phyloP scores from a whole-genome alignment of 2,888 invertebrate genomes.

The Hofmannophila pseudospretella region DNA sequence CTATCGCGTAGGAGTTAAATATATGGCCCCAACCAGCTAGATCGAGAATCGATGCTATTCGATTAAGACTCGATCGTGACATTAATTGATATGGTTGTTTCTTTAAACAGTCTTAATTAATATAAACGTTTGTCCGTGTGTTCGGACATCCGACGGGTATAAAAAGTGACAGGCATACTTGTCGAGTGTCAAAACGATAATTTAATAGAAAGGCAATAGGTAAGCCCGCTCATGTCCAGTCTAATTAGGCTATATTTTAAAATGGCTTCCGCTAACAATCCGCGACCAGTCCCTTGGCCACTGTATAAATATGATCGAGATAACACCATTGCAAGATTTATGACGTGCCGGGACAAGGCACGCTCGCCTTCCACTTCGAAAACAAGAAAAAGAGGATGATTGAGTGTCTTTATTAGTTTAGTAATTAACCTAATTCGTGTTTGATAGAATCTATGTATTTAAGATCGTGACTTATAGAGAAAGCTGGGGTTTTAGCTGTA shows the following conservation, averaged over 20 bases:
- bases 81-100: constrained; percentile 56
- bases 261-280: constrained; percentile 42
- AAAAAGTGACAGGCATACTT: constrained; percentile 41
- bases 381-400: constrained; percentile 34
- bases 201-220: constrained; percentile 37
- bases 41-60: constrained; percentile 47
- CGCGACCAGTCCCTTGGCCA: constrained; percentile 19
- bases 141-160: constrained; percentile 34
- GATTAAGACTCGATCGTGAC: constrained; percentile 44
- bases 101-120: constrained; percentile 54
- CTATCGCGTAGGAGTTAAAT: constrained; percentile 43
- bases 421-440: constrained; percentile 37
- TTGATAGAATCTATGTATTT: constrained; percentile 14
- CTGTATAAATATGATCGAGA: constrained; percentile 35
- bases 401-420: constrained; percentile 30
- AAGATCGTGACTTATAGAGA: constrained; percentile 3
- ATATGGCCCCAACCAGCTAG: constrained; percentile 27
- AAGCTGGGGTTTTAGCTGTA: too few species aligned
- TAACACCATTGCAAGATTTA: constrained; percentile 34
- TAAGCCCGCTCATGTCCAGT: constrained; percentile 27
- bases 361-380: constrained; percentile 25
- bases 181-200: constrained; percentile 46
- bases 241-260: constrained; percentile 51
- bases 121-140: constrained; percentile 35
- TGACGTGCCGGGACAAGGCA: constrained; percentile 22